These are phyloP conservation scores for Raja brachyura DNA, from an alignment of 2,113 vertebrate genomes.

Conservation along the genomic window DNA sequence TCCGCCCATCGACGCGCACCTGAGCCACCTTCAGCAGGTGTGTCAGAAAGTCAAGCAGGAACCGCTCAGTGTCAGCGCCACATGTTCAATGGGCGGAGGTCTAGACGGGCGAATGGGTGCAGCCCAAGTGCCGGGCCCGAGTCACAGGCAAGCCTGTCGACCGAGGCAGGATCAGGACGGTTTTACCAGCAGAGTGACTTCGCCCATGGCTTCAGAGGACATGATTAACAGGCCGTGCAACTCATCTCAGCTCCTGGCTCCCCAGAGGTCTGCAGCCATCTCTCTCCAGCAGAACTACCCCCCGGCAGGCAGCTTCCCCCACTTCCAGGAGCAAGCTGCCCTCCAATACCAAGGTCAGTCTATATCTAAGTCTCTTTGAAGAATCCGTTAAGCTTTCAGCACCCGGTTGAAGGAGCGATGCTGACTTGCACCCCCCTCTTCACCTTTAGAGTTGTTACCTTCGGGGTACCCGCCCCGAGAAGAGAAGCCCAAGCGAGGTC, in stretches of 20 bases:
- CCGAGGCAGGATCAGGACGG: constrained; percentile 40
- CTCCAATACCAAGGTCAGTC: constrained; percentile 87
- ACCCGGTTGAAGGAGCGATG: constrained; percentile 24
- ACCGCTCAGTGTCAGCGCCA: constrained; percentile 63
- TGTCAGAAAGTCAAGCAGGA: constrained; percentile 89
- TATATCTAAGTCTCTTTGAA: constrained; percentile 44
- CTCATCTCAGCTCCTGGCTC: constrained; percentile 51
- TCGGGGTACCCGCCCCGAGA: constrained; percentile 71
- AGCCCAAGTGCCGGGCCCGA: constrained; percentile 56
- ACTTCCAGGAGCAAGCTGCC: constrained; percentile 67
- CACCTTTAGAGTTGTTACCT: constrained; percentile 73
- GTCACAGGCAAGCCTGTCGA: constrained; percentile 49
- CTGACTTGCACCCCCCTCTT: constrained; percentile 52
- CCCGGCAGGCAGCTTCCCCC: constrained; percentile 62
- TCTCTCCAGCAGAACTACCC: constrained; percentile 73
- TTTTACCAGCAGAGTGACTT: constrained; percentile 61
- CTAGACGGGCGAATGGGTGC: constrained; percentile 60
- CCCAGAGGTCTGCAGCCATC: constrained; percentile 52
- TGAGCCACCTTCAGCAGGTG: constrained; percentile 48
- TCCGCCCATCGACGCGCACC: constrained; percentile 53
- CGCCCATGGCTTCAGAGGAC: constrained; percentile 73
- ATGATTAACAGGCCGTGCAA: constrained; percentile 74
- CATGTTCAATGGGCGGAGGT: constrained; percentile 49
- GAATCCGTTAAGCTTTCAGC: neutral
- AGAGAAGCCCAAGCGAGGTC: constrained; percentile 92